A percentile compares a stretch with the other conserved stretches of the same genome.
phyloP scores from a whole-genome alignment of 1,140 invertebrate genomes.

The Ceratina calcarata region DNA sequence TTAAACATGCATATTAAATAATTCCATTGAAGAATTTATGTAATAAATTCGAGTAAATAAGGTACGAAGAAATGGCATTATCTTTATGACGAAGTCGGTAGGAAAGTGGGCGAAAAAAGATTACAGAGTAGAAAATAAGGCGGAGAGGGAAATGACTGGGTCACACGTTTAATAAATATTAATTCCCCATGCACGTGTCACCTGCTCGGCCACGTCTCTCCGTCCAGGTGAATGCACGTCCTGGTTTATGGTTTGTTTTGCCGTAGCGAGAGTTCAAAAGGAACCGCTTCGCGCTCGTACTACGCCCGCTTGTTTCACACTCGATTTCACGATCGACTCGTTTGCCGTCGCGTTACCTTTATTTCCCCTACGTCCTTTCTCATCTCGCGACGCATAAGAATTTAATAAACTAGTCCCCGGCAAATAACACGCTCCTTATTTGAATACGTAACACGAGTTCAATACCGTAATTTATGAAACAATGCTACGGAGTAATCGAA shows the following conservation, averaged over 20 bases:
- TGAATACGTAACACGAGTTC: too few relatives aligned
- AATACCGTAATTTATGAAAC: too few relatives aligned
- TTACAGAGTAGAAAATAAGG: background rate
- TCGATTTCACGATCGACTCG: slow-evolving; percentile 60
- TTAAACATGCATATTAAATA: too few relatives aligned
- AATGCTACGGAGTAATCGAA: too few relatives aligned
- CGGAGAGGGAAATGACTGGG: slow-evolving; percentile 9
- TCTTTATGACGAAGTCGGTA: background rate
- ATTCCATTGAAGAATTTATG: too few relatives aligned
- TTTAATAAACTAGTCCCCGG: too few relatives aligned
- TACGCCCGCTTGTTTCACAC: slow-evolving; percentile 64
- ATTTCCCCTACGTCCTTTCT: background rate
- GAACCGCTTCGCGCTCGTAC: slow-evolving; percentile 20
- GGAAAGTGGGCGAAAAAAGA: background rate
- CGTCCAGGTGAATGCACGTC: slow-evolving; percentile 32
- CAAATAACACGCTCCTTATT: too few relatives aligned
- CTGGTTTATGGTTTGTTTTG: slow-evolving; percentile 49
- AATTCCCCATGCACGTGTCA: slow-evolving; percentile 49
- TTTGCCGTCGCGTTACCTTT: slow-evolving; percentile 35
- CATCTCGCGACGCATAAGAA: too few relatives aligned
- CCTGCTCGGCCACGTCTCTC: slow-evolving; percentile 24
- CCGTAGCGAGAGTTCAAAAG: slow-evolving; percentile 39
- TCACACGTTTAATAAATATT: slow-evolving; percentile 44
- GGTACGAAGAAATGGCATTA: too few relatives aligned
- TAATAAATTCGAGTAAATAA: too few relatives aligned